A percentile compares a stretch with the other conserved stretches of the same genome.
Conservation (phyloP, 2,113 vertebrate genomes). For the Antigone vipio region DNA sequence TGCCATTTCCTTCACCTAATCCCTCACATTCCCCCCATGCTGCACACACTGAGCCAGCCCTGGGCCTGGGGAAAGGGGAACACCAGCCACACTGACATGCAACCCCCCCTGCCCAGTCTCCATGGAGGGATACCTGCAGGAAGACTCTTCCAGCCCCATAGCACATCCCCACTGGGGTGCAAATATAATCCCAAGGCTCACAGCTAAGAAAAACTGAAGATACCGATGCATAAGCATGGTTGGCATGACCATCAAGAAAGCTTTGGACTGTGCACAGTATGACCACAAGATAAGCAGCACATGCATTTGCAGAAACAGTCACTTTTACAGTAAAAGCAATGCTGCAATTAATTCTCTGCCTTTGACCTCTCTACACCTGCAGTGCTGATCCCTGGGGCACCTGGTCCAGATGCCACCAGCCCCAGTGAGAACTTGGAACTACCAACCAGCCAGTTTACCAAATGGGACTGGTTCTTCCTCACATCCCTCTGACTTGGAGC, state of each 20-base stretch:
- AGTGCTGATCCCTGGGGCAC: not conserved
- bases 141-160: not conserved
- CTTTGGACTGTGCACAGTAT: not conserved
- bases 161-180: too few relatives aligned
- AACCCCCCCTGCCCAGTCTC: too few relatives aligned
- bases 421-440: not conserved
- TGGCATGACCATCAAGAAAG: not conserved
- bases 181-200: not conserved
- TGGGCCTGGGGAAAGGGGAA: not conserved
- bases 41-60: not conserved
- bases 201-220: not conserved
- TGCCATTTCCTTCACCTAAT: not conserved
- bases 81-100: not conserved
- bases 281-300: not conserved
- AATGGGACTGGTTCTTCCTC: not conserved
- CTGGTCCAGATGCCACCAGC: not conserved
- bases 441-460: not conserved
- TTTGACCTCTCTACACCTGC: not conserved
- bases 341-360: not conserved
- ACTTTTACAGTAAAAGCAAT: not conserved
- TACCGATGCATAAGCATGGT: fast-evolving
- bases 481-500: not conserved
- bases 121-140: not conserved
- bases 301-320: not conserved
- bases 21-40: fast-evolving